Base-by-base conservation (phyloP, 2,888 invertebrate species). In the Glyphotaelius pellucidus region DNA sequence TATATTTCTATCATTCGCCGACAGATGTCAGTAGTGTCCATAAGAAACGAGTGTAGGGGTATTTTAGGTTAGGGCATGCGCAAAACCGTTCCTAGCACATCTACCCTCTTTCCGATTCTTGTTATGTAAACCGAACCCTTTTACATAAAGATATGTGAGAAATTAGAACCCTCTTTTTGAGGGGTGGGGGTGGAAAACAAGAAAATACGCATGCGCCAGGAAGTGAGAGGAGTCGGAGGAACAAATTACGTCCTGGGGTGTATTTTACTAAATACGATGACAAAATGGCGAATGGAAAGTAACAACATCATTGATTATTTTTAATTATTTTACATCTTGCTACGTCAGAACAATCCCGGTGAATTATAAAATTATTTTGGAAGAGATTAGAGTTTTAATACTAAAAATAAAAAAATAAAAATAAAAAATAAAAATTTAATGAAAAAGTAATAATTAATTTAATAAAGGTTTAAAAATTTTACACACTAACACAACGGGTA, bases 91-190 rank as follows among this genome's bases (percentile, higher is more conserved):
- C 91, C 90, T 91, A 90, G 92, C 92, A 89, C 90, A 87, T 87
- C 91, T 91, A 91, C 92, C 92, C 91, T 86, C 87, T 89, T 91
- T 92, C 91, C 90, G 91, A 83, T 90, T 90, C 91, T 90, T 90
- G 92, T 92, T 92, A 92, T 92, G 92, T 92, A 92, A 92, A 92
- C 91, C 91, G 92, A 93, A 93, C 93, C 93, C 93, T 93, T 93
- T 93, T 93, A 93, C 93, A 93, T 93, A 93, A 91, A 92, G 92
- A 92, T 90, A 91, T 93, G 92, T 92, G 93, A 88, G 91, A 93
- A 93, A 93, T 93, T 93, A 93, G 93, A 91, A 93, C 90, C 90
- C 91, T 92, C 91, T 86, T 90, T 84, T 35, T 67, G 38, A 79
- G 85, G 90, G 86, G 91, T 79, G 67, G 80, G 92, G 90, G 91